These are phyloP conservation scores for Enteromius viviparus DNA, from an alignment of 2,797 vertebrate genomes.

Conservation along the genomic window DNA sequence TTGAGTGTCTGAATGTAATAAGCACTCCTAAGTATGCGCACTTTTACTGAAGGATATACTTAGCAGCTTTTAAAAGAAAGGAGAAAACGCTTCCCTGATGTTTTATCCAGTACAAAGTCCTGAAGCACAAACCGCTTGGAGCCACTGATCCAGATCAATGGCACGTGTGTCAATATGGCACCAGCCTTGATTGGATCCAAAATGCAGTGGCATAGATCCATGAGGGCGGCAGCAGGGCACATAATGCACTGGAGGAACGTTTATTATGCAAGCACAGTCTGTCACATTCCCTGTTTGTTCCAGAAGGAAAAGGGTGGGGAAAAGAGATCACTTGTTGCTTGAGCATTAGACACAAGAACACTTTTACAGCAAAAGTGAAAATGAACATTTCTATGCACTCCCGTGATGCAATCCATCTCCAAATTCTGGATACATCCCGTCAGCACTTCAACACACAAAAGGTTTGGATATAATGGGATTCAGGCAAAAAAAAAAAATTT, in stretches of 20 bases:
- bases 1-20: neutral
- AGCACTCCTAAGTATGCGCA: neutral
- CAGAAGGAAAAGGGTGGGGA: slow-evolving; percentile 10
- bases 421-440: neutral
- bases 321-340: slow-evolving; percentile 7
- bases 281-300: slow-evolving; percentile 32
- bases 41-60: neutral
- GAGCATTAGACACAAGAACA: neutral
- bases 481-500: neutral
- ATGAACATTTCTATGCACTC: neutral
- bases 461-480: neutral
- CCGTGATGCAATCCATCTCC: neutral
- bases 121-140: neutral
- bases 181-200: slow-evolving; percentile 14
- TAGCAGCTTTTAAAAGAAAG: neutral
- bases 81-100: neutral
- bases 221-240: slow-evolving; percentile 44
- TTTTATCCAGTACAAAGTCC: neutral
- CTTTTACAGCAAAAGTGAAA: neutral
- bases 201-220: slow-evolving; percentile 25
- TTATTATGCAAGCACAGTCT: slow-evolving; percentile 30
- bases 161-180: slow-evolving; percentile 1
- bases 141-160: slow-evolving; percentile 35
- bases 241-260: slow-evolving; percentile 54
- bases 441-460: neutral